A percentile compares a stretch with the other conserved stretches of the same genome.
These are phyloP conservation scores for Spisula subtruncata DNA, from an alignment of 2,888 invertebrate genomes.

Conservation along the genomic window DNA sequence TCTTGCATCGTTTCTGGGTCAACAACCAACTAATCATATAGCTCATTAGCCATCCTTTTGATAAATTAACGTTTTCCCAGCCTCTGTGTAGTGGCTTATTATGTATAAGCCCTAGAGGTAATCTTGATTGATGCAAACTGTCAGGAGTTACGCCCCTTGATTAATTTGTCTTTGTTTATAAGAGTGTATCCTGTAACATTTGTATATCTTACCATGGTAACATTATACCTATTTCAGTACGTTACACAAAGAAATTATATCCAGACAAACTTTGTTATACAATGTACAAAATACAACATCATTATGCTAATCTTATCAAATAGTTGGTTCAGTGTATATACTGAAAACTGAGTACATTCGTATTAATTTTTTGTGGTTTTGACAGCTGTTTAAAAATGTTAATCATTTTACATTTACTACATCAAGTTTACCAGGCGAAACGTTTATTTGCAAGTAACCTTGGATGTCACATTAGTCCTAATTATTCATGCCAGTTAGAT, in stretches of 20 bases:
- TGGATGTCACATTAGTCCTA: neutral
- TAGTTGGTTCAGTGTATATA: neutral
- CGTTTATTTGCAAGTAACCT: neutral
- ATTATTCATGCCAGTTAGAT: neutral
- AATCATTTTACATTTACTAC: neutral
- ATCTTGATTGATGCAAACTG: slow-evolving; percentile 23
- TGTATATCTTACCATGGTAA: slow-evolving; percentile 12
- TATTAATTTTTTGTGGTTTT: no score
- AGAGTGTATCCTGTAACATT: slow-evolving; percentile 35
- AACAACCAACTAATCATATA: neutral
- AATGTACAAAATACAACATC: neutral
- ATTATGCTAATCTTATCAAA: neutral
- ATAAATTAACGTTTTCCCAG: neutral
- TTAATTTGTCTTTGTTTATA: slow-evolving; percentile 40
- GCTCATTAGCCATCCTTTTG: neutral
- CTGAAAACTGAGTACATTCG: no score
- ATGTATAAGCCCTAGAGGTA: slow-evolving; percentile 30
- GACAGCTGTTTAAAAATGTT: neutral
- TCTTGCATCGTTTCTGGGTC: neutral
- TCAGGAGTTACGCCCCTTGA: slow-evolving; percentile 50
- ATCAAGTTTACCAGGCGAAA: neutral
- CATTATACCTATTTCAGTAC: neutral
- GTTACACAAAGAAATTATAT: neutral
- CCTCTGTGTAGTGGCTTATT: neutral
- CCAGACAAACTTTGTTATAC: neutral